phyloP scores from a whole-genome alignment of 2,113 vertebrate species.

The Prochilodus magdalenae region DNA sequence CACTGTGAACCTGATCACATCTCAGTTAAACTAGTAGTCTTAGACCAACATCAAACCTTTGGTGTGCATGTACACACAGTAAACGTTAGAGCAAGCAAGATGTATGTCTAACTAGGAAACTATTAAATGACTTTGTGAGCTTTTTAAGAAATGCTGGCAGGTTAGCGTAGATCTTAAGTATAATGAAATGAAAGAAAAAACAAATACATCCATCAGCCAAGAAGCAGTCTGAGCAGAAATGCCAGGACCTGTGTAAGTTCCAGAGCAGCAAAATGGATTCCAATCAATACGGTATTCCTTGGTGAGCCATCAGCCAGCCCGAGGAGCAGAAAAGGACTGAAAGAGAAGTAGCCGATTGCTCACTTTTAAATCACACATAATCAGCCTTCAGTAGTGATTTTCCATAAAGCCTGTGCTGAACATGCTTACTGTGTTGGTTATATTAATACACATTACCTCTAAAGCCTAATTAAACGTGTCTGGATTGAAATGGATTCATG shows the following conservation, averaged over 20 bases:
- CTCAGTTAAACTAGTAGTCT: too few species aligned
- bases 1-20: too few species aligned
- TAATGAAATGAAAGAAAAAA: conserved; percentile 14
- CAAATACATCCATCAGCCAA: conserved; percentile 21
- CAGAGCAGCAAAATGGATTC: conserved; percentile 26
- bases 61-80: too few species aligned
- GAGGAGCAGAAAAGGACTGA: background rate
- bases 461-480: conserved; percentile 14
- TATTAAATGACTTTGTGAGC: too few species aligned
- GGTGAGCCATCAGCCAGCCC: conserved; percentile 22
- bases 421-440: background rate
- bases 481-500: conserved; percentile 14
- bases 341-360: background rate
- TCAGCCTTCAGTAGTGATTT: background rate
- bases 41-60: too few species aligned
- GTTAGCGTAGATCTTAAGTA: background rate
- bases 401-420: background rate
- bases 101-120: too few species aligned
- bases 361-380: conserved; percentile 32
- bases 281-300: conserved; percentile 41
- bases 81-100: too few species aligned
- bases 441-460: background rate
- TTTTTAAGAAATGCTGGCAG: background rate
- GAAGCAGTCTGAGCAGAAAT: background rate
- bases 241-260: background rate